Conservation (phyloP, 1,140 invertebrate genomes). For the Microplitis mediator region DNA sequence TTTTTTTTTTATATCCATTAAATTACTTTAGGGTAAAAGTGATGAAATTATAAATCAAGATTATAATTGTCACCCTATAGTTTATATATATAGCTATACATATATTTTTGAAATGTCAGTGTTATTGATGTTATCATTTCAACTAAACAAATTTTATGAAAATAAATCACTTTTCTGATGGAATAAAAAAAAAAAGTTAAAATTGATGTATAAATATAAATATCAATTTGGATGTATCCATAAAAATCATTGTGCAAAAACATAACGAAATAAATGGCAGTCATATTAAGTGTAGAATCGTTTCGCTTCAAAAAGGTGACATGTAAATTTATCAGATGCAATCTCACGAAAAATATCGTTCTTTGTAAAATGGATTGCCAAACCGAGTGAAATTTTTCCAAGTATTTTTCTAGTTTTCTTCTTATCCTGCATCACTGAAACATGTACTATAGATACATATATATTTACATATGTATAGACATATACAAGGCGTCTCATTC, state of each 20-base stretch:
- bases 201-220: too few species aligned
- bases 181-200: too few species aligned
- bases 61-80: too few species aligned
- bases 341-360: slow-evolving; percentile 4
- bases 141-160: not conserved
- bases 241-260: too few species aligned
- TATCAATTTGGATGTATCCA: too few species aligned
- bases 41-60: too few species aligned
- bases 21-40: too few species aligned
- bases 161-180: not conserved
- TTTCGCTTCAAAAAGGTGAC: not conserved
- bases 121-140: not conserved
- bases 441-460: not conserved
- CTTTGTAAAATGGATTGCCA: not conserved
- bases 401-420: not conserved
- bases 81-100: too few species aligned
- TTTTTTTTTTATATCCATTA: too few species aligned
- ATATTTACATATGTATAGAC: not conserved
- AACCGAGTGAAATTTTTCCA: not conserved
- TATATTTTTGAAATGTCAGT: not conserved
- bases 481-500: not conserved
- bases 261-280: not conserved
- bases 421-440: not conserved
- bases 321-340: not conserved
- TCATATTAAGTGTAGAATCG: not conserved